Evolutionary conservation across 2,888 invertebrate genomes (phyloP), one percentile per base, ranked within the genome.

Genomic region (Oligia latruncula): DNA sequence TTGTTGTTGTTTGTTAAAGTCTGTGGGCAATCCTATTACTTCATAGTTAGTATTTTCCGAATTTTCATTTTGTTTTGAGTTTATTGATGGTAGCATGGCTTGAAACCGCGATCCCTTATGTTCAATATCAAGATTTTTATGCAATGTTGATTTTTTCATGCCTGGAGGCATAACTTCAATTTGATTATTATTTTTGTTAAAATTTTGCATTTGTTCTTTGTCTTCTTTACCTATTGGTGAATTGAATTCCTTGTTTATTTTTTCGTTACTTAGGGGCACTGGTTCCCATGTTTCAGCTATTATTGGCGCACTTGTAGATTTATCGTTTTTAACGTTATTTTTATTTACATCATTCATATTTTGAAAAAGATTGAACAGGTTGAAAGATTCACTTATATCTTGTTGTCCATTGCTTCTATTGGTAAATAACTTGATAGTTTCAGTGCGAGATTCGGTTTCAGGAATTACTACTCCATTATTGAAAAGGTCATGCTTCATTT

Each of bases 11-110:
- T 76, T 65, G 23, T 76, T 71, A 11, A 68, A 65, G 17, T 65
- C 65, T n/a, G n/a, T n/a, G 23, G 20, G n/a, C 6, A 15, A 62
- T 20, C 13, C 43, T 29, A 65, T 40, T 29, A 55, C 3, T 70
- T 67, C 17, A 13, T 20, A 70, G 49, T 68, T 66, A n/a, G 23
- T 64, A 20, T 2, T 49, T 77, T n/a, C 77, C 3, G 20, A 20
- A n/a, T 43, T 46, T 68, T 76, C n/a, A 65, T 68, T 68, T 72
- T 62, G 71, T 49, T 68, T 80, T 46, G 52, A 64, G 23, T 66
- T 80, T 35, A 77, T 80, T 60, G 80, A 74, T 52, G 83, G 84
- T 13, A 76, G 67, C 64, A 71, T 43, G 43, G 13, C 9, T 64
- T 62, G 60, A 49, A 78, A 86, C 20, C 20, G n/a, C 40, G 64